Evolutionary conservation across 2,888 invertebrate genomes (phyloP).

Genomic region (Ormyrus labotus): DNA sequence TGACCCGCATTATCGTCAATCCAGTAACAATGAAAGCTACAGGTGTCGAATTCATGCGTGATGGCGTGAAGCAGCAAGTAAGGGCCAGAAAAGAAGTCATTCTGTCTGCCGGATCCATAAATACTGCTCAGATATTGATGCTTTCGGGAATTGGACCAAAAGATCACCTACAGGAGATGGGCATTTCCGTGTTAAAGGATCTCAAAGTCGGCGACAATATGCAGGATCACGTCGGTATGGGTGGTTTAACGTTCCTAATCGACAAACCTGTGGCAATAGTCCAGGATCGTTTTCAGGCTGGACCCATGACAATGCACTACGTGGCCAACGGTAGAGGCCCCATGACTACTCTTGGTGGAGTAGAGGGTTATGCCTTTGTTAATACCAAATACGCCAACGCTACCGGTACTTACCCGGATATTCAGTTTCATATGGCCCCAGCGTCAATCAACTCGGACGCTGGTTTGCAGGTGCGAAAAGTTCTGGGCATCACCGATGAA

Average conservation of each 20-base stretch:
- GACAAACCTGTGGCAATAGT: conserved; percentile 91
- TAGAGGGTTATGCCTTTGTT: conserved; percentile 92
- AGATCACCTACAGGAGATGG: conserved; percentile 82
- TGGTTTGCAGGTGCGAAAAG: conserved; percentile 85
- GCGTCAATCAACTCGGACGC: conserved; percentile 90
- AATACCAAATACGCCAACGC: conserved; percentile 89
- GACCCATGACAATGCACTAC: conserved; percentile 88
- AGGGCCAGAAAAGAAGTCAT: conserved; percentile 90
- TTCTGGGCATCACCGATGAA: conserved; percentile 87
- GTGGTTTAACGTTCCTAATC: conserved; percentile 87
- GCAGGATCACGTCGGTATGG: conserved; percentile 93
- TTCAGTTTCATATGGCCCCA: conserved; percentile 95
- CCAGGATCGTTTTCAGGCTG: conserved; percentile 86
- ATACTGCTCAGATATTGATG: conserved; percentile 94
- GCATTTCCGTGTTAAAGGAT: conserved; percentile 86
- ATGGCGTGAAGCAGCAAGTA: conserved; percentile 83
- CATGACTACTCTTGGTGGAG: conserved; percentile 91
- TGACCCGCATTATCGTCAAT: conserved; percentile 85
- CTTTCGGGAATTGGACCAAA: conserved; percentile 90
- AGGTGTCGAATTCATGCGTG: conserved; percentile 87
- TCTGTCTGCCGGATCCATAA: conserved; percentile 92
- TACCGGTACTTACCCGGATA: conserved; percentile 88
- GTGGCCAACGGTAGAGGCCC: conserved; percentile 87
- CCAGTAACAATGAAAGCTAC: conserved; percentile 85
- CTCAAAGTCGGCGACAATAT: conserved; percentile 87